These are phyloP conservation scores for Tipula helvola DNA, from an alignment of 2,888 invertebrate species.

Conservation along the genomic window DNA sequence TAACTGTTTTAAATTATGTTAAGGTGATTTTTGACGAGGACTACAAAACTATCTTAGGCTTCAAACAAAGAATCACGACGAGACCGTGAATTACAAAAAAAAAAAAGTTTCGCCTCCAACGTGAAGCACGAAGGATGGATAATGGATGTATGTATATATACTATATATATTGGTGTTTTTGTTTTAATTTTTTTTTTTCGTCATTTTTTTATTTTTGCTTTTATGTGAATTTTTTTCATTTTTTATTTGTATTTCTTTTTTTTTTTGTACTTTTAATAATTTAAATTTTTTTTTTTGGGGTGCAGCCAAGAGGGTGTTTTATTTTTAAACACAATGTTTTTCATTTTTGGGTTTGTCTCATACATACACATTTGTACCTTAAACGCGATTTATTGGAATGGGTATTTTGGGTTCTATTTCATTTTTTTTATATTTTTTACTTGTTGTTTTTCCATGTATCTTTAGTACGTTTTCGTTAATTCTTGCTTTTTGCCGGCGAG, in stretches of 20 bases:
- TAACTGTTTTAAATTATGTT: no score
- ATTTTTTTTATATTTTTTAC: neutral
- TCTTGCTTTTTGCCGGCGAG: neutral
- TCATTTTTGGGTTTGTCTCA: slow-evolving; percentile 7
- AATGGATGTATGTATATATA: neutral
- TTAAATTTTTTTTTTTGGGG: slow-evolving; percentile 8
- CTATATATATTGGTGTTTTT: neutral
- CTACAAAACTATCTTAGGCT: no score
- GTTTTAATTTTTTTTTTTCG: slow-evolving; percentile 5
- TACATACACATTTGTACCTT: neutral
- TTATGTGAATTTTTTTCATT: neutral
- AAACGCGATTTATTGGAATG: neutral
- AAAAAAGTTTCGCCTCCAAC: no score
- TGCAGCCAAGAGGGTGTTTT: slow-evolving; percentile 8
- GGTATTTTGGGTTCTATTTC: neutral
- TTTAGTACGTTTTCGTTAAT: neutral
- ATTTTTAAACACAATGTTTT: slow-evolving; percentile 4
- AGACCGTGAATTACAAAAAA: no score
- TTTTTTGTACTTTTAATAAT: slow-evolving; percentile 1
- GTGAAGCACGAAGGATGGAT: no score
- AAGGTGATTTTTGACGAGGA: no score
- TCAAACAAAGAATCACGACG: no score
- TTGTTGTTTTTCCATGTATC: neutral
- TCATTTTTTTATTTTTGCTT: slow-evolving; percentile 6
- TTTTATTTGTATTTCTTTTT: neutral